A percentile compares a stretch with the other conserved stretches of the same genome.
phyloP scores from a whole-genome alignment of 2,797 vertebrate species.

The Kryptolebias ocellatus region DNA sequence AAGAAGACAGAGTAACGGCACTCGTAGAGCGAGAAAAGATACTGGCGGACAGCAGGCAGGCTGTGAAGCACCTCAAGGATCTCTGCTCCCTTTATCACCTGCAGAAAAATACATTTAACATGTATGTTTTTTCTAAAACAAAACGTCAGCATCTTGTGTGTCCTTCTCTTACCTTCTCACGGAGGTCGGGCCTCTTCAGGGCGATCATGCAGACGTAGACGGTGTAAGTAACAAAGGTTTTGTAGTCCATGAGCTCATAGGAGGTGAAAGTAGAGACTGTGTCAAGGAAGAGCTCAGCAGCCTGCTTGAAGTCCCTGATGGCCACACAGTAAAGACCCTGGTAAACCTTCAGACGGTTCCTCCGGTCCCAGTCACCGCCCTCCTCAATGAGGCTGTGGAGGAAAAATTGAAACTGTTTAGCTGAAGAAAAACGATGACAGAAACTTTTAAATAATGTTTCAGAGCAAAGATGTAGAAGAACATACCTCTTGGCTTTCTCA shows the following conservation, averaged over 20 bases:
- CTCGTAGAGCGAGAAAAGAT: conserved; percentile 97
- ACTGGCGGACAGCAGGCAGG: conserved; percentile 91
- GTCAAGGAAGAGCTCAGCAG: conserved; percentile 97
- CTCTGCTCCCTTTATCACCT: conserved; percentile 99
- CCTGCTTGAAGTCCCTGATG: conserved; percentile 97
- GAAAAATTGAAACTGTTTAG: background rate
- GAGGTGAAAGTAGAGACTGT: conserved; percentile 99
- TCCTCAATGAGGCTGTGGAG: conserved; percentile 92
- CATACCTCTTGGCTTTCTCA: conserved; percentile 96
- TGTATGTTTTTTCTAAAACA: background rate
- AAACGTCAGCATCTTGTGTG: background rate
- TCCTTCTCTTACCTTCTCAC: conserved; percentile 89
- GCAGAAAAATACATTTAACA: conserved; percentile 11
- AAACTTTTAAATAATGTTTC: accelerated
- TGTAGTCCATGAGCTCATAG: conserved; percentile 99
- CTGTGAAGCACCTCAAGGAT: conserved; percentile 97
- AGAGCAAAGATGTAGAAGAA: background rate
- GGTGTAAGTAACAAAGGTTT: conserved; percentile 97
- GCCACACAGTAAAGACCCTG: conserved; percentile 98
- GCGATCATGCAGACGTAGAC: conserved; percentile 99
- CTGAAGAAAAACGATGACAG: accelerated
- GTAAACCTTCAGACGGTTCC: conserved; percentile 97
- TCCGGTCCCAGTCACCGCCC: conserved; percentile 97
- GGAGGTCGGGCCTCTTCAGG: conserved; percentile 93
- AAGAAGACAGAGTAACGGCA: conserved; percentile 96